Base-by-base conservation (phyloP, 2,113 vertebrate genomes). In the Hemiscyllium ocellatum region DNA sequence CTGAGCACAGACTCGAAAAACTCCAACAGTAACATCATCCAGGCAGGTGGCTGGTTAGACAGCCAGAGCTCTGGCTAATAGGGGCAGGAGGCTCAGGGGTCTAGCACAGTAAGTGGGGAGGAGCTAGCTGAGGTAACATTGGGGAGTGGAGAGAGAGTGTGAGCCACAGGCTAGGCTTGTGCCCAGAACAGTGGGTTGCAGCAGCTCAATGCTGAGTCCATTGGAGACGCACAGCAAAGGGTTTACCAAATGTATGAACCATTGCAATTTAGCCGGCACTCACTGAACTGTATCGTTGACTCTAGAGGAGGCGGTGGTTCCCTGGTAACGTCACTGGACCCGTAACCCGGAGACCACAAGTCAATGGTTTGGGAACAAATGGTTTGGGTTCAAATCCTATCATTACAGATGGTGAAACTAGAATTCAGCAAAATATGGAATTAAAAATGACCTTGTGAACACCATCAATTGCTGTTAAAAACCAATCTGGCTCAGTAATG, bases 21-120 rank as follows among this genome's bases (percentile, higher is more conserved):
- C 96, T 99, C 99, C 96, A 99, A 98, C 97, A 98, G 98, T 96
- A 99, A 99, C 5, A 97, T 99, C 96, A 99, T 99, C 96, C 99
- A 99, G 98, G 99, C 99, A 96, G 97, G 97, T 3, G 5, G 0
- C 0, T 47, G 0, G 50, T 8, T 12, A 29, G 24, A 56, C 52
- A 15, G 85, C 85, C 6, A 7, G 6, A 86, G 5, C 22, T 7
- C 47, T 19, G 61, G 33, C 61, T 93, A 17, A 68, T 70, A 33
- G 68, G 20, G 42, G 15, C 8, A 10, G 37, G 61, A 66, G 8
- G 22, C 24, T 2, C 56, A 12, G 1, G 56, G 86, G 26, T 26
- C 50, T 90, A 6, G 13, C 4, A 52, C 50, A 6, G 13, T 42
- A 47, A 3, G 0, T 12, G 56, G 2, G 29, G 50, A 42, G 29